Base-by-base conservation (phyloP, 2,797 vertebrate species). In the Lithobates sylvaticus region DNA sequence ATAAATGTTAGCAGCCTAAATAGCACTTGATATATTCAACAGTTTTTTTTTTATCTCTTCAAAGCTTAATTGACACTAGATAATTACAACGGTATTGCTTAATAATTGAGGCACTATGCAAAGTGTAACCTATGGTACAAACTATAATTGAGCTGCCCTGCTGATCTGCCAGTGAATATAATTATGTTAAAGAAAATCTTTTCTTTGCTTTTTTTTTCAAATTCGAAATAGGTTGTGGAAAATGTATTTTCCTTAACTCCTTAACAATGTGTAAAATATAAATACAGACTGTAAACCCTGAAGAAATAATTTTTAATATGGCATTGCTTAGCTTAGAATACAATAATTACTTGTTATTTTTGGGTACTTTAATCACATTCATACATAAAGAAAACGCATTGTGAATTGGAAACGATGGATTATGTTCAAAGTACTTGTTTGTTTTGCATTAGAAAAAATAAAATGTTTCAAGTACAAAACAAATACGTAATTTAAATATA, bases 41-140 rank as follows among this genome's bases (percentile, higher is more conserved):
- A 39, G 39, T 10, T 1, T 10, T 8, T 8, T 44, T n/a, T 5
- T 29, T 6, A 67, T 76, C 54, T 29, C 69, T 47, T 27, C 10
- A 44, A 21, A 64, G 65, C 65, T 58, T 75, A 81, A 80, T 69
- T 69, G 76, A 36, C 71, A 79, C 34, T 29, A 47, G 77, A 69
- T 85, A 85, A 85, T 85, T 85, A 58, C 70, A 81, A 78, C 36
- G 71, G 70, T 75, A 61, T 32, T 5, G 44, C 78, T 61, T 27
- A 86, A 86, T 86, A 81, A 81, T 44, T 39, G 42, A 81, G 36
- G 58, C 16, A 23, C 26, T 64, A 81, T 70, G 47, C 71, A 86
- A 81, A 81, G 64, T 27, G 42, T 67, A 86, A 81, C 77, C 78
- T 86, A 68, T 76, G 64, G 78, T 36, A 75, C 67, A 81, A 69